phyloP scores from a whole-genome alignment of 2,113 vertebrate genomes.

The Ceyx melanurus region DNA sequence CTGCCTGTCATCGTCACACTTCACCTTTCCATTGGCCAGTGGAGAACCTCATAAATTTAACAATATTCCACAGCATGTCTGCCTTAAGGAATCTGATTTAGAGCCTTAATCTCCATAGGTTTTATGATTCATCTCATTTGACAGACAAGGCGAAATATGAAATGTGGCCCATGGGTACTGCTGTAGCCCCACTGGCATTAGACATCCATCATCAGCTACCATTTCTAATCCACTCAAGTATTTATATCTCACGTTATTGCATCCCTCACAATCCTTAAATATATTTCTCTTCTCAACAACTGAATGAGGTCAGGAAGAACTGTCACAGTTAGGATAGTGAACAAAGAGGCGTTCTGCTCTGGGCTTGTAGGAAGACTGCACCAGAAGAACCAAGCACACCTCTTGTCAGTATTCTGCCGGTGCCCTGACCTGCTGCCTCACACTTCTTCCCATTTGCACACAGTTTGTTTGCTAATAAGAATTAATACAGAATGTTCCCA shows the following conservation, averaged over 20 bases:
- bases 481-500: neutral
- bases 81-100: constrained; percentile 17
- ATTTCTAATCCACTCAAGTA: neutral
- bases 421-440: neutral
- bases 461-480: constrained; percentile 21
- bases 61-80: neutral
- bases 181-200: neutral
- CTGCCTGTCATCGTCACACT: neutral
- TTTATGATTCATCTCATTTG: neutral
- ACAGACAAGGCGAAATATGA: neutral
- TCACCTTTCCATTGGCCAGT: neutral
- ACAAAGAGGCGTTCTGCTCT: neutral
- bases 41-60: neutral
- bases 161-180: neutral
- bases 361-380: neutral
- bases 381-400: neutral
- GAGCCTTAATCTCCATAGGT: constrained; percentile 2
- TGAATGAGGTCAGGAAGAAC: neutral
- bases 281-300: neutral
- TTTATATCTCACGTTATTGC: neutral
- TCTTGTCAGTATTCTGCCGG: neutral
- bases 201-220: neutral
- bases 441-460: neutral
- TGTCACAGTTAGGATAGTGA: neutral
- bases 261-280: neutral